Evolutionary conservation across 1,140 invertebrate genomes (phyloP).

Genomic region (Caerostris extrusa): DNA sequence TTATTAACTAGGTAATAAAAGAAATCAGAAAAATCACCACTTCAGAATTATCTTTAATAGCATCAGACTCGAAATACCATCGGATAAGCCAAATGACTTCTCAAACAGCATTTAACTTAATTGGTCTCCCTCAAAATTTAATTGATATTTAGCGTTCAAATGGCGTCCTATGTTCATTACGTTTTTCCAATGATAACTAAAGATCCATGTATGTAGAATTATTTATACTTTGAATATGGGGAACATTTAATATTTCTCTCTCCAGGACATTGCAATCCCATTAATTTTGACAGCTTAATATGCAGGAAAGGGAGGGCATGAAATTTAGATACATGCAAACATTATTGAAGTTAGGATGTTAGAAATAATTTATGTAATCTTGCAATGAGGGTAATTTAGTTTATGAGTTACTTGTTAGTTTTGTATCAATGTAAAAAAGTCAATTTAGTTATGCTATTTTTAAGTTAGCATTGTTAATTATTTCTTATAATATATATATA

Average conservation of each 20-base stretch:
- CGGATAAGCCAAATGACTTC: slow-evolving; percentile 12
- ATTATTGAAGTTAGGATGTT: neutral
- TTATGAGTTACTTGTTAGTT: too few relatives aligned
- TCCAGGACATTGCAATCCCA: neutral
- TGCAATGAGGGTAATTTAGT: too few relatives aligned
- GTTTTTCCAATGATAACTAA: neutral
- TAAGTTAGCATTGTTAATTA: too few relatives aligned
- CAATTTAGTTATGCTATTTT: too few relatives aligned
- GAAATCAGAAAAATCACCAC: neutral
- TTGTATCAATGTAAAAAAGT: too few relatives aligned
- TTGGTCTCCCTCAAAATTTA: neutral
- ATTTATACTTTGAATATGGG: neutral
- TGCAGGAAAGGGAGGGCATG: neutral
- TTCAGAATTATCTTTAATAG: slow-evolving; percentile 1
- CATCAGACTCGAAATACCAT: neutral
- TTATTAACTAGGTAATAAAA: neutral
- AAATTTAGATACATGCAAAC: neutral
- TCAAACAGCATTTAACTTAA: slow-evolving; percentile 23
- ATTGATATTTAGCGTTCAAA: neutral
- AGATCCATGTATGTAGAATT: neutral
- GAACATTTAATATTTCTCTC: neutral
- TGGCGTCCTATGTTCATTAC: neutral
- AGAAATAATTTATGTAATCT: neutral
- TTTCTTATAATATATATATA: too few relatives aligned
- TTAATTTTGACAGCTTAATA: neutral